Conservation (phyloP, 2,113 vertebrate species). For the Myrmecobius fasciatus region DNA sequence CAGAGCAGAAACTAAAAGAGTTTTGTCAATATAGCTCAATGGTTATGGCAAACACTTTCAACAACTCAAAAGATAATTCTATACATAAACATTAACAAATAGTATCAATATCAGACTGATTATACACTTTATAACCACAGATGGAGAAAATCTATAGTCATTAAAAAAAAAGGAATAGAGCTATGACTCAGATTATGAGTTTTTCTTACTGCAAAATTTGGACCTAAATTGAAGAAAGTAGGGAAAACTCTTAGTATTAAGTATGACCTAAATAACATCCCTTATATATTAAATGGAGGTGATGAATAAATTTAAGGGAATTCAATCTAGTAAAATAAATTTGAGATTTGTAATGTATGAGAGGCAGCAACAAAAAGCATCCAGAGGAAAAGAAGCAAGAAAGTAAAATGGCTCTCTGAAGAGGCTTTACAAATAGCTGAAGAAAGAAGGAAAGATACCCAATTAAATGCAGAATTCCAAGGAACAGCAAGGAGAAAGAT, state of each 20-base stretch:
- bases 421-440: neutral
- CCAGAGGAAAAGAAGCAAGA: neutral
- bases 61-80: too few relatives aligned
- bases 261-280: neutral
- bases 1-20: too few relatives aligned
- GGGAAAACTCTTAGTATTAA: neutral
- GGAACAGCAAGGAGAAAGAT: too few relatives aligned
- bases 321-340: neutral
- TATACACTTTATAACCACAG: too few relatives aligned
- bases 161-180: too few relatives aligned
- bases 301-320: neutral
- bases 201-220: neutral
- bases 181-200: too few relatives aligned
- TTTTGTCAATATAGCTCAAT: too few relatives aligned
- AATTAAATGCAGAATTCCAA: too few relatives aligned
- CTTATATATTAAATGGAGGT: neutral
- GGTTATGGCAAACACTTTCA: too few relatives aligned
- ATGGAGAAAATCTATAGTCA: too few relatives aligned
- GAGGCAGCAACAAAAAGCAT: neutral
- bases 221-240: neutral
- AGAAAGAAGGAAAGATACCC: neutral
- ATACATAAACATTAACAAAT: too few relatives aligned
- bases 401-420: neutral
- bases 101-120: too few relatives aligned
- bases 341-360: neutral